These are phyloP conservation scores for Perizoma affinitatum DNA, from an alignment of 2,888 invertebrate genomes.

Conservation along the genomic window DNA sequence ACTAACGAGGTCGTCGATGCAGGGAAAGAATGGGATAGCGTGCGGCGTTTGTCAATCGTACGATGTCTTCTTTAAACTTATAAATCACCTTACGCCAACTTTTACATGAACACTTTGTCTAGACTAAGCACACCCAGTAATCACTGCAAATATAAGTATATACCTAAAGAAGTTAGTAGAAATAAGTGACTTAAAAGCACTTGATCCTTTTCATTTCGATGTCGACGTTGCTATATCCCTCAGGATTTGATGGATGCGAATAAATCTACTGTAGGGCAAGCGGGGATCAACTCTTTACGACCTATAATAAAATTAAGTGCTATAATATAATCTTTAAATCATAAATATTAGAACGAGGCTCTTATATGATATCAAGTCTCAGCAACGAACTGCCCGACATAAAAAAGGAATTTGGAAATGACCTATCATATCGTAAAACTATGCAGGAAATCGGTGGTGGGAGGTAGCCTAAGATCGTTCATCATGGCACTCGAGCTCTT, in stretches of 20 bases:
- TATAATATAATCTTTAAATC: conserved; percentile 26
- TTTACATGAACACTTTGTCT: too few species aligned
- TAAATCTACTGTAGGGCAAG: conserved; percentile 24
- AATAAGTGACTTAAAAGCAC: background rate
- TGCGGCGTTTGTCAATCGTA: too few species aligned
- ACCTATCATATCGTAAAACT: too few species aligned
- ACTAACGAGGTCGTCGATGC: too few species aligned
- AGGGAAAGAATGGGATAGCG: too few species aligned
- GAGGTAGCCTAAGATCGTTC: too few species aligned
- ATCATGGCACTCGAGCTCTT: too few species aligned
- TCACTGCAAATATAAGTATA: too few species aligned
- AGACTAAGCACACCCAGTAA: too few species aligned
- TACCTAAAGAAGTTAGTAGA: background rate
- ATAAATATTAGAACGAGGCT: conserved; percentile 11
- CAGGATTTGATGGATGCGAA: conserved; percentile 15
- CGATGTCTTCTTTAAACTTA: too few species aligned
- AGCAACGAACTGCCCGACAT: background rate
- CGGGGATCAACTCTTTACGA: conserved; percentile 25
- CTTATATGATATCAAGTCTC: conserved; percentile 20
- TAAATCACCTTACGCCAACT: too few species aligned
- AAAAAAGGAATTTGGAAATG: background rate
- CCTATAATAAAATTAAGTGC: conserved; percentile 29
- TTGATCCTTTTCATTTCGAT: conserved; percentile 8
- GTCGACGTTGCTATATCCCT: conserved; percentile 11
- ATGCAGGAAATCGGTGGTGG: too few species aligned